These are phyloP conservation scores for Mythimna ferrago DNA, from an alignment of 2,888 invertebrate species.

Conservation along the genomic window DNA sequence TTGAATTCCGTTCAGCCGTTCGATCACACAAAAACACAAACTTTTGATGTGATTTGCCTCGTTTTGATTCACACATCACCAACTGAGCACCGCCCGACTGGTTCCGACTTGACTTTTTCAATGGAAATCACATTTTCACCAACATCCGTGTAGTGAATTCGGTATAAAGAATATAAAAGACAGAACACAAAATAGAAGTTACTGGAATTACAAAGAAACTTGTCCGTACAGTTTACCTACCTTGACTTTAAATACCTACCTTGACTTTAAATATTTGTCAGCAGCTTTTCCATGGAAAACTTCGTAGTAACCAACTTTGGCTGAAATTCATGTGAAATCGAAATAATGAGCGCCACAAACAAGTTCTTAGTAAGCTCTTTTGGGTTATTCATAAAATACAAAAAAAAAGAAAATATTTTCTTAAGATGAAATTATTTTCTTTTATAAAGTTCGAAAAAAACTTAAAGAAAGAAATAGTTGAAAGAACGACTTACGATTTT, in stretches of 20 bases:
- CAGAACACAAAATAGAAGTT: not conserved
- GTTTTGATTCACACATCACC: too few species aligned
- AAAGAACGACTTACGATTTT: not conserved
- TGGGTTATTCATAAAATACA: slow-evolving; percentile 8
- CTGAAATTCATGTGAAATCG: slow-evolving; percentile 26
- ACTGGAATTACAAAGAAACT: slow-evolving; percentile 8
- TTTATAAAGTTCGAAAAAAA: not conserved
- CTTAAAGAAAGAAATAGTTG: not conserved
- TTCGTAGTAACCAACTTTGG: slow-evolving; percentile 27
- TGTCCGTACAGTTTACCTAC: not conserved
- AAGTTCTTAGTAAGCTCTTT: slow-evolving; percentile 28
- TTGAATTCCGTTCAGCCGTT: too few species aligned
- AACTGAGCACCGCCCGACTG: too few species aligned
- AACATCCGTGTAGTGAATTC: not conserved
- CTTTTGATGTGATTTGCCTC: too few species aligned
- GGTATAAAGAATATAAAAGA: not conserved
- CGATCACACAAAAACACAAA: too few species aligned
- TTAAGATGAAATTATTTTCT: not conserved
- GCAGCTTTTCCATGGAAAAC: slow-evolving; percentile 32
- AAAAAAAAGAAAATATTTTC: not conserved
- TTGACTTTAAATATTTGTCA: slow-evolving; percentile 28
- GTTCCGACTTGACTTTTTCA: not conserved
- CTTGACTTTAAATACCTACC: slow-evolving; percentile 19
- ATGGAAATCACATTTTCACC: not conserved
- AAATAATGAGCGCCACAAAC: slow-evolving; percentile 37